Percentiles rank a stretch among this genome's conserved stretches.
Conservation (phyloP, 1,140 invertebrate genomes). For the Plectrocnemia conspersa region DNA sequence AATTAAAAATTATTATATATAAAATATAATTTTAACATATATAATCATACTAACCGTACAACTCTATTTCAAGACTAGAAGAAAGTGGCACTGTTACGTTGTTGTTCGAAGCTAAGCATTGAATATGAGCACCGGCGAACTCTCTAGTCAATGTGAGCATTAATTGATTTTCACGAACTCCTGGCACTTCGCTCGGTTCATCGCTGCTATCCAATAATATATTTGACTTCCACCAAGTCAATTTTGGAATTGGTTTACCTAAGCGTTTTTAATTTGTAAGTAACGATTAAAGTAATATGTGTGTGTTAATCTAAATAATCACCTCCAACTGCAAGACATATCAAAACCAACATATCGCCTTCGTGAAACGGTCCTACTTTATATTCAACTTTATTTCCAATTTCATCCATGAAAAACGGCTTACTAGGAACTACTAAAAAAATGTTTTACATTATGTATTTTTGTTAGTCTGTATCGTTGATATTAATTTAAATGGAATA, state of each 20-base stretch:
- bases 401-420: constrained; percentile 49
- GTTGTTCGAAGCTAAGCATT: constrained; percentile 66
- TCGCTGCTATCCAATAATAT: constrained; percentile 65
- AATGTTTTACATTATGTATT: constrained; percentile 1
- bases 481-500: constrained; percentile 16
- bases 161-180: constrained; percentile 59
- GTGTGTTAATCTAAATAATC: constrained; percentile 39
- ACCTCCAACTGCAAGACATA: constrained; percentile 82
- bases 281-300: not conserved
- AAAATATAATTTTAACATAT: not conserved
- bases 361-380: constrained; percentile 72
- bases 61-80: constrained; percentile 42
- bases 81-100: constrained; percentile 55
- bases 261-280: not conserved
- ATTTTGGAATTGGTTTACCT: constrained; percentile 60
- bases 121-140: constrained; percentile 55
- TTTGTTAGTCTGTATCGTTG: constrained; percentile 22
- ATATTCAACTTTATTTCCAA: constrained; percentile 46
- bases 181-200: constrained; percentile 52
- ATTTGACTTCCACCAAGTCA: constrained; percentile 66
- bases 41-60: constrained; percentile 42
- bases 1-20: constrained; percentile 8
- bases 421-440: constrained; percentile 47
- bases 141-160: constrained; percentile 55
- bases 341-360: constrained; percentile 71